Base-by-base conservation (phyloP, 2,888 invertebrate species). In the Diloba caeruleocephala region DNA sequence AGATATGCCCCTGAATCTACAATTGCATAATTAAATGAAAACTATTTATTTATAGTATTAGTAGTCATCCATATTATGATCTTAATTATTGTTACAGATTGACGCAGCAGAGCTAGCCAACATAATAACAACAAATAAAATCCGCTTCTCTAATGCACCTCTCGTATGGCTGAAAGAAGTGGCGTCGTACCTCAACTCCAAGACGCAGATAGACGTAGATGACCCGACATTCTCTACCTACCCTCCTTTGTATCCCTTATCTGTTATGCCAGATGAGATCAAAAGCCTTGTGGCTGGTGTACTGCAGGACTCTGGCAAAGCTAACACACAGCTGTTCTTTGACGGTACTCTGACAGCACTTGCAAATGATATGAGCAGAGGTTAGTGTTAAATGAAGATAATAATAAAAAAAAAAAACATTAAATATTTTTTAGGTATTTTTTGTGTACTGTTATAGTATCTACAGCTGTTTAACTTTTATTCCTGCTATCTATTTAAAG, bases 281-380 rank as follows among this genome's bases (percentile, higher is more conserved):
- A 90, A 87, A 46, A 81, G 75, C 9, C 78, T 81, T 29, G 75
- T 95, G 42, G 90, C 94, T 41, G 89, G 81, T 71, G 89, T 94
- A 0, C 72, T 96, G 0, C 90, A 94, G 31, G 94, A 95, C 43
- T 94, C 95, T 6, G 96, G 96, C 0, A 94, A 94, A 60, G 90
- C 94, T 4, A 96, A 95, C 65, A 84, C 94, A 4, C 95, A 96
- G 74, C 84, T 96, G 64, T 97, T 96, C 84, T 97, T 95, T 74
- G 96, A 96, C 82, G 95, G 95, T 19, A 95, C 96, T 25, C 87
- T 97, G 12, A 95, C 95, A 5, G 94, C 95, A 10, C 94, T 97
- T 92, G 96, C 96, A 3, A 95, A 95, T 72, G 96, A 96, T 73
- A 95, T 97, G 94, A 95, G 95, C 38, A 96, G 95, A 91, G 96